Percentiles rank a stretch among this genome's conserved stretches.
These are phyloP conservation scores for Halichondria panicea DNA, from an alignment of 37 sponge, comb jelly and placozoan genomes.

Conservation along the genomic window DNA sequence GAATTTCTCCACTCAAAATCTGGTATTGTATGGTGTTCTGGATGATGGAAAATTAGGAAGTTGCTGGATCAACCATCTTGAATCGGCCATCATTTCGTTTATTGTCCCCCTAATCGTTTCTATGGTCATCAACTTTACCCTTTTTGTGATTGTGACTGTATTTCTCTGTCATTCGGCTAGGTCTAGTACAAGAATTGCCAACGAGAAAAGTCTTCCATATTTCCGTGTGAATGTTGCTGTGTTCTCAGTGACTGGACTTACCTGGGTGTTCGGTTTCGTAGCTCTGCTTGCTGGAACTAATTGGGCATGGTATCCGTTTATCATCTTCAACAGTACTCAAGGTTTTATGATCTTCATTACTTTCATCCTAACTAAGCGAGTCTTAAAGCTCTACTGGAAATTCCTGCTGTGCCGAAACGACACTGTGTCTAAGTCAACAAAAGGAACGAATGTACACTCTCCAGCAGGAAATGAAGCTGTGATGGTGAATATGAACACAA, in stretches of 20 bases:
- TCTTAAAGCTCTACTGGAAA: slow-evolving; percentile 29
- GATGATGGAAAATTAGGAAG: slow-evolving; percentile 17
- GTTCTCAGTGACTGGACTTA: slow-evolving; percentile 27
- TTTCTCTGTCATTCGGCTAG: neutral
- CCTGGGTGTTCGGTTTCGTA: slow-evolving; percentile 64
- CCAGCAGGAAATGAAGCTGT: too few species aligned
- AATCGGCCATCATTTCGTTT: slow-evolving; percentile 40
- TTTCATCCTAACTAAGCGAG: slow-evolving; percentile 34
- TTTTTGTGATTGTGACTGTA: slow-evolving; percentile 1
- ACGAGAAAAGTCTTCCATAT: neutral
- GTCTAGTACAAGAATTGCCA: neutral
- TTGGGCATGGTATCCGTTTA: slow-evolving; percentile 65
- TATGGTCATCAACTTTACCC: slow-evolving; percentile 16
- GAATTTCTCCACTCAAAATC: slow-evolving; percentile 23
- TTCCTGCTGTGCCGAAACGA: too few species aligned
- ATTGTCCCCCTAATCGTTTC: slow-evolving; percentile 18
- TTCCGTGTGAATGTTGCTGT: slow-evolving; percentile 24
- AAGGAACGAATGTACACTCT: too few species aligned
- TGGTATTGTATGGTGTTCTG: slow-evolving; percentile 43
- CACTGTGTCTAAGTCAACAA: too few species aligned
- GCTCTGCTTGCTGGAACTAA: slow-evolving; percentile 18
- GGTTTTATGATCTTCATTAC: slow-evolving; percentile 32
- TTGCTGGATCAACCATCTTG: slow-evolving; percentile 57
- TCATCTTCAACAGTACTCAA: slow-evolving; percentile 58
- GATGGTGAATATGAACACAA: too few species aligned